Evolutionary conservation across 2,888 invertebrate species (phyloP).

Genomic region (Heterodera filipjevi): DNA sequence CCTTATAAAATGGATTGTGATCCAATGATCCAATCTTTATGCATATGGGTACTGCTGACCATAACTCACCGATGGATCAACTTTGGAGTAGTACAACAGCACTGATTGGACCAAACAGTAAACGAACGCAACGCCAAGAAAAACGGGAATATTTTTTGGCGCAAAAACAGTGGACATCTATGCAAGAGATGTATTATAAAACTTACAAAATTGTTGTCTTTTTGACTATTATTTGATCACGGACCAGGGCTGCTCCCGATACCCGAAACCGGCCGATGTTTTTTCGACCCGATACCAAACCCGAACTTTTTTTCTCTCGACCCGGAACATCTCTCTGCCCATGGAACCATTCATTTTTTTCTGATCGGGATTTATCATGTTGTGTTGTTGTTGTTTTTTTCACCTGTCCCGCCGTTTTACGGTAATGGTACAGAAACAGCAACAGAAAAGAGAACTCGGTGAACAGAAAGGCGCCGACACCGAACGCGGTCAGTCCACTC

Average conservation of each 20-base stretch:
- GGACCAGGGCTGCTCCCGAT: too few species aligned
- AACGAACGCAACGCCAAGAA: conserved; percentile 37
- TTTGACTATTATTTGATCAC: too few species aligned
- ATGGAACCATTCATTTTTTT: neutral
- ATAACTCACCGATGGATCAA: conserved; percentile 45
- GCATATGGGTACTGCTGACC: too few species aligned
- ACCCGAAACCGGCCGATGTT: too few species aligned
- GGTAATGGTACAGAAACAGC: conserved; percentile 49
- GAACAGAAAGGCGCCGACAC: conserved; percentile 44
- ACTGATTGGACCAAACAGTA: conserved; percentile 46
- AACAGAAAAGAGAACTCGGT: conserved; percentile 42
- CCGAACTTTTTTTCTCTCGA: too few species aligned
- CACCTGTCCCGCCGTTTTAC: conserved; percentile 24
- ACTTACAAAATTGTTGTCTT: too few species aligned
- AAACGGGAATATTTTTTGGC: conserved; percentile 41
- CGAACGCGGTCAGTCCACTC: conserved; percentile 43
- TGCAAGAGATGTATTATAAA: too few species aligned
- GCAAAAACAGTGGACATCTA: conserved; percentile 44
- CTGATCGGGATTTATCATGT: too few species aligned
- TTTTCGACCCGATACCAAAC: too few species aligned
- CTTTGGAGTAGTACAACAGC: conserved; percentile 47
- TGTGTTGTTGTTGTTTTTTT: neutral
- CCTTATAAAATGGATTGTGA: too few species aligned
- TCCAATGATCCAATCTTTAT: too few species aligned
- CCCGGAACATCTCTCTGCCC: neutral